phyloP scores from a whole-genome alignment of 1,140 invertebrate genomes.

The Eumaeus atala region DNA sequence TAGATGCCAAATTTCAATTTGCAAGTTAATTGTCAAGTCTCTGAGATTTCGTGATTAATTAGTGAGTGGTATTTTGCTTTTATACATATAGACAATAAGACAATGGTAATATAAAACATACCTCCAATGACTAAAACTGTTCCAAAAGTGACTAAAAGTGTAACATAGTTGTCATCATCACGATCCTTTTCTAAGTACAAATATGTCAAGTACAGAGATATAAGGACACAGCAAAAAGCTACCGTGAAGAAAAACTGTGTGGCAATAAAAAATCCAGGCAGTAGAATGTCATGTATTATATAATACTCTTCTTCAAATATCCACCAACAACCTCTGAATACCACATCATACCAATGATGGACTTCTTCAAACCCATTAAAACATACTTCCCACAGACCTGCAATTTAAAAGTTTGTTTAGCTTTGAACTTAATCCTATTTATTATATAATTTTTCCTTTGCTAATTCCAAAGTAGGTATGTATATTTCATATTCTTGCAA shows the following conservation, averaged over 20 bases:
- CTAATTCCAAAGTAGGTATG: too few relatives aligned
- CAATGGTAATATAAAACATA: constrained; percentile 29
- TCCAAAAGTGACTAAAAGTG: constrained; percentile 82
- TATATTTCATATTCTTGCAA: too few relatives aligned
- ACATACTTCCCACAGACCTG: constrained; percentile 95
- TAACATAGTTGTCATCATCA: constrained; percentile 85
- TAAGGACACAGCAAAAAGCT: constrained; percentile 84
- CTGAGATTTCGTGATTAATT: too few relatives aligned
- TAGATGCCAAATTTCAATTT: too few relatives aligned
- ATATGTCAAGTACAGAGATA: constrained; percentile 82
- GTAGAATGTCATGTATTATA: constrained; percentile 87
- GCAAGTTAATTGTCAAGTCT: too few relatives aligned
- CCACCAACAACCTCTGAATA: constrained; percentile 91
- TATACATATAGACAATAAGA: too few relatives aligned
- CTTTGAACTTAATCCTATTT: too few relatives aligned
- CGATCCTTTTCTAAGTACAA: constrained; percentile 85
- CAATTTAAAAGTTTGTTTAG: constrained; percentile 34
- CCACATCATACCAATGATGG: constrained; percentile 83
- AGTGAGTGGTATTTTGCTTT: too few relatives aligned
- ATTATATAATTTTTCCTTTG: too few relatives aligned
- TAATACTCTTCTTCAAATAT: constrained; percentile 95
- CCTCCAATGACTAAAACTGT: constrained; percentile 79
- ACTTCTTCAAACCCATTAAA: constrained; percentile 89
- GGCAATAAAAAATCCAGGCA: constrained; percentile 92
- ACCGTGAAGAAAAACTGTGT: constrained; percentile 95